Conservation (phyloP, 2,797 vertebrate species). For the Bradypus variegatus region DNA sequence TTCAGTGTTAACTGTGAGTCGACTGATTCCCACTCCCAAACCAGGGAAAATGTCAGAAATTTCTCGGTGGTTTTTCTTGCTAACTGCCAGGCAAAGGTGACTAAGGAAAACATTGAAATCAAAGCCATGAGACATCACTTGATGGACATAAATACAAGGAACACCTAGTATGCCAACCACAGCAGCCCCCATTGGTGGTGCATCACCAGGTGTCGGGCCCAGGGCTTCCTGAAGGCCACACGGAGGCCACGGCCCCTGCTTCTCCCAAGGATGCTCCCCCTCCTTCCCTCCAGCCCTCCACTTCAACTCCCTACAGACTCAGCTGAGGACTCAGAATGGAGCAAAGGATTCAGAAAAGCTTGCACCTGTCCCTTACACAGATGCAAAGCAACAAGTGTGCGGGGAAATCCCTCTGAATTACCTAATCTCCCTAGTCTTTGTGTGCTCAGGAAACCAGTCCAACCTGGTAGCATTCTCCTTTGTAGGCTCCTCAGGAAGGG, state of each 20-base stretch:
- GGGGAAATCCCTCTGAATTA: background rate
- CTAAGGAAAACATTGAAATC: background rate
- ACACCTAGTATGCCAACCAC: too few relatives aligned
- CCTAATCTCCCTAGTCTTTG: fast-evolving
- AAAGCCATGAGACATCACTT: background rate
- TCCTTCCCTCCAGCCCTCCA: background rate
- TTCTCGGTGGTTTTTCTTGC: background rate
- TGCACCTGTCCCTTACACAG: background rate
- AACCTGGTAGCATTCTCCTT: background rate
- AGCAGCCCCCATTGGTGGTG: fast-evolving
- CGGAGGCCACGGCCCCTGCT: background rate
- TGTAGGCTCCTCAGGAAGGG: fast-evolving
- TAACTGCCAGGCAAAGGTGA: background rate
- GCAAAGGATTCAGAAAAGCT: background rate
- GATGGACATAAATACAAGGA: background rate
- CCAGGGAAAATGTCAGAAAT: background rate
- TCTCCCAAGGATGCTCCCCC: background rate
- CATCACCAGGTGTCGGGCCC: fast-evolving
- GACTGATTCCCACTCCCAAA: background rate
- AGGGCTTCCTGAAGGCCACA: background rate
- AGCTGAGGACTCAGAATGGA: background rate
- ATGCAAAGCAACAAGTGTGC: background rate
- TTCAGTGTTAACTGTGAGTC: background rate
- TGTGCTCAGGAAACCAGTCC: background rate
- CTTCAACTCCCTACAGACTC: background rate